Evolutionary conservation across 2,113 vertebrate genomes (phyloP), one percentile per base, ranked within the genome.

Genomic region (Nettapus auritus): DNA sequence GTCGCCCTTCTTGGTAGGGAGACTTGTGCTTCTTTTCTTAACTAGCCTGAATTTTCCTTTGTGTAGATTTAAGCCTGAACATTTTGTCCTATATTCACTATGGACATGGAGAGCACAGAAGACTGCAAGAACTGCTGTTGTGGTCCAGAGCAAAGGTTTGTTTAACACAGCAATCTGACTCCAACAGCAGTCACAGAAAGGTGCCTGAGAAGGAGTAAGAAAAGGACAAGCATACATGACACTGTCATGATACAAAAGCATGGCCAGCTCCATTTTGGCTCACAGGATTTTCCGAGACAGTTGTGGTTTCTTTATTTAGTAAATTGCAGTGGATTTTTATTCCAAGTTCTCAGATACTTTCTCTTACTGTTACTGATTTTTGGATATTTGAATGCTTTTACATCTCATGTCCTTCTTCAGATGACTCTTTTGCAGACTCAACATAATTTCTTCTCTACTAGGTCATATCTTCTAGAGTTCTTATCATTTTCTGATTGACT

Each of bases 21-120:
- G 6, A 29, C 17, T 9, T 29, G 48, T 64, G 22, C 6, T 69
- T 94, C 22, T 86, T 64, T 85, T 50, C 21, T 66, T 75, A 59
- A 26, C 6, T 44, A 48, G 71, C 36, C 10, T 57, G 50, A 50
- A 23, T 88, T 82, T 86, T 83, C 29, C 13, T 64, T 80, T 56
- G 7, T 9, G 22, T 42, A 64, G 11, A 22, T 25, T 33, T 57
- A 74, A 80, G 44, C 28, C 38, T 86, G 20, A 17, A 13, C 1
- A 1, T 75, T 67, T 48, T 59, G n/a, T 56, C 40, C 78, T 89
- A 33, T 55, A 7, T 53, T 78, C 29, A 23, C 5, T 4, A 2
- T 3, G 6, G 8, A 8, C 59, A 11, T 48, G 66, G n/a, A 53
- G 33, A 82, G 42, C 40, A 25, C 1, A 1, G 0, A 52, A 14